Percentiles rank a stretch among this genome's conserved stretches.
Conservation (phyloP, 1,140 invertebrate genomes). For the Lucilia sericata region DNA sequence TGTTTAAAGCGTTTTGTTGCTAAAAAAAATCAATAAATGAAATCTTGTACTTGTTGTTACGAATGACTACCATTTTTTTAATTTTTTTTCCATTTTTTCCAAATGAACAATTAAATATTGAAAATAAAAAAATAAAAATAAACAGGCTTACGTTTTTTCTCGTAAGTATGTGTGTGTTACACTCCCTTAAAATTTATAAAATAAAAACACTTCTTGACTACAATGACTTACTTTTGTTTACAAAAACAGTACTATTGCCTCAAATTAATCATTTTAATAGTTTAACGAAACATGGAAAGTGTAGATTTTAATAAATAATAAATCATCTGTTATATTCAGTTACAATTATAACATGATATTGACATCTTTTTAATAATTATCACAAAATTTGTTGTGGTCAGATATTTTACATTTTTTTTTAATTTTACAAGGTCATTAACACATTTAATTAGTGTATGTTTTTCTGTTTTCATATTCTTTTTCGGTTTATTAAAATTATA, state of each 20-base stretch:
- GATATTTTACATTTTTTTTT: background rate
- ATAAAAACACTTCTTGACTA: background rate
- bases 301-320: background rate
- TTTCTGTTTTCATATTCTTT: background rate
- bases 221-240: background rate
- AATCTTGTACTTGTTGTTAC: background rate
- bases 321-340: background rate
- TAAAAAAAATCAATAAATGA: constrained; percentile 18
- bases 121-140: too few species aligned
- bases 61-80: background rate
- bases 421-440: constrained; percentile 34
- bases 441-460: constrained; percentile 34
- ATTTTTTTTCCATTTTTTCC: too few species aligned
- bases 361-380: constrained; percentile 28
- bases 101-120: background rate
- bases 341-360: background rate
- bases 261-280: background rate
- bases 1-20: background rate
- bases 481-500: background rate
- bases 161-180: background rate
- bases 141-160: too few species aligned
- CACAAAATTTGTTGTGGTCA: too few species aligned
- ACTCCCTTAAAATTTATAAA: background rate
- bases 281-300: background rate
- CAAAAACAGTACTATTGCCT: background rate